Conservation (phyloP, 64 coral and sea anemone genomes). For the Stichodactyla helianthus region DNA sequence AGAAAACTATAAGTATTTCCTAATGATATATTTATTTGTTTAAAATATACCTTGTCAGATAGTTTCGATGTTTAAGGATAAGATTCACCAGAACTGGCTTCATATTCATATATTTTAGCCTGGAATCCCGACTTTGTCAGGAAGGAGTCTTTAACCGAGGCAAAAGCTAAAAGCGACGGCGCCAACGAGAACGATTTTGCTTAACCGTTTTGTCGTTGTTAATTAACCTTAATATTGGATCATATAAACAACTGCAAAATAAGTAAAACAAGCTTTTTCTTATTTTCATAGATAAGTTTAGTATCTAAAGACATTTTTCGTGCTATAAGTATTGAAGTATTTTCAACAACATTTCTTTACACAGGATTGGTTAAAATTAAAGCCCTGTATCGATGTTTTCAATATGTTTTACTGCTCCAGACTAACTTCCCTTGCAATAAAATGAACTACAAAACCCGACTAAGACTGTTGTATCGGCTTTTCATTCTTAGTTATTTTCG, state of each 20-base stretch:
- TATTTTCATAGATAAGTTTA: too few species aligned
- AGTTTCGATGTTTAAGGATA: not conserved
- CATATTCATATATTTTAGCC: not conserved
- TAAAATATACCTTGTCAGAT: not conserved
- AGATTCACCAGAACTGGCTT: not conserved
- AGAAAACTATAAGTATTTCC: slow-evolving; percentile 4
- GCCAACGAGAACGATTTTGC: not conserved
- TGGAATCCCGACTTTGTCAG: not conserved
- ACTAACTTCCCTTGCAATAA: not conserved
- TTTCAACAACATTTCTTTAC: not conserved
- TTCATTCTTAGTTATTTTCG: not conserved
- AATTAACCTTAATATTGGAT: slow-evolving; percentile 18
- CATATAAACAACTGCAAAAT: not conserved
- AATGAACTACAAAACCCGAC: not conserved
- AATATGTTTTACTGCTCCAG: not conserved
- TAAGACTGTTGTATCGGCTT: not conserved
- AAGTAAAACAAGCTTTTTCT: not conserved
- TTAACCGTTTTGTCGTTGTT: not conserved
- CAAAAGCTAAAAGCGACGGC: not conserved
- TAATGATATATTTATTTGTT: slow-evolving; percentile 8
- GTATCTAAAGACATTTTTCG: too few species aligned
- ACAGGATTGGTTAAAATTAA: not conserved
- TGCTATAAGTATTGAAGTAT: not conserved
- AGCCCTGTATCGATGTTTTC: not conserved
- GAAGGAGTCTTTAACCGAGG: not conserved